phyloP scores from a whole-genome alignment of 2,797 vertebrate species.

The Chaenodraco wilsoni region DNA sequence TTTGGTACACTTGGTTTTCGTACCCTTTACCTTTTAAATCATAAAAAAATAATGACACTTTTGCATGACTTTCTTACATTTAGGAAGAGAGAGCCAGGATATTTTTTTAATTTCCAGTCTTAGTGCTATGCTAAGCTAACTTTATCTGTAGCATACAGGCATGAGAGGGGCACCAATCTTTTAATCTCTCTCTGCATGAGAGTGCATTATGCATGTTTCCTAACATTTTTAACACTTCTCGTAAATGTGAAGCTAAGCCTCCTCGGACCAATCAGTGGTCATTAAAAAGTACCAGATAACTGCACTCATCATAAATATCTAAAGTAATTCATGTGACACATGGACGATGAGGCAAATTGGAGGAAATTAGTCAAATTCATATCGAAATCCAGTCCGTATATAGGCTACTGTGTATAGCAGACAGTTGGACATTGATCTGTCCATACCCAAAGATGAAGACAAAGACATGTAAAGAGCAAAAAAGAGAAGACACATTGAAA shows the following conservation, averaged over 20 bases:
- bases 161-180: neutral
- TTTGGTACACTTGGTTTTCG: neutral
- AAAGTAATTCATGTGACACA: neutral
- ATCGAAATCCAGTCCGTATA: constrained; percentile 24
- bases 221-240: neutral
- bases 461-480: constrained; percentile 41
- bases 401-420: neutral
- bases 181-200: neutral
- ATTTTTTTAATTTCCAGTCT: neutral
- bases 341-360: neutral
- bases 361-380: constrained; percentile 24
- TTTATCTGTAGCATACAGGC: too few species aligned
- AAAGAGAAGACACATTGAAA: constrained; percentile 30
- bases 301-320: neutral
- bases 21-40: neutral
- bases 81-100: neutral
- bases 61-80: neutral
- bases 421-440: constrained; percentile 46
- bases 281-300: neutral
- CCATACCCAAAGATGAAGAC: constrained; percentile 34
- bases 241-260: neutral
- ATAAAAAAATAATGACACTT: constrained; percentile 11
- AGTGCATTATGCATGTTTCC: neutral
- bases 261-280: neutral
- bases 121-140: neutral